A percentile compares a stretch with the other conserved stretches of the same genome.
These are phyloP conservation scores for Microcebus ravelobensis DNA, from an alignment of 2,113 vertebrate species.

Conservation along the genomic window DNA sequence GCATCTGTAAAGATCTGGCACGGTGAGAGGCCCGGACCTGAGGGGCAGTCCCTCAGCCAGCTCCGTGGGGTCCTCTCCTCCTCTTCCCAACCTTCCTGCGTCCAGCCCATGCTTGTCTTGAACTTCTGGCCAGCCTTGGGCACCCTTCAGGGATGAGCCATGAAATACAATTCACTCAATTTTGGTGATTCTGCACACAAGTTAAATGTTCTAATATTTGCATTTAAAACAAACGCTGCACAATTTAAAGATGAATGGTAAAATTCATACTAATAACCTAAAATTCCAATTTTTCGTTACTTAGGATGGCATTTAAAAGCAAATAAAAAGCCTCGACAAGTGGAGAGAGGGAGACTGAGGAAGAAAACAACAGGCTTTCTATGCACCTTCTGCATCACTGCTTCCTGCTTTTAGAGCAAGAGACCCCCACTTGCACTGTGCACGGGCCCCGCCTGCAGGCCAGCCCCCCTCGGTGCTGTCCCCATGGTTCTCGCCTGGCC, in stretches of 20 bases:
- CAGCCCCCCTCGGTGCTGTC: background rate
- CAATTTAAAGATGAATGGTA: background rate
- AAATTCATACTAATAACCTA: background rate
- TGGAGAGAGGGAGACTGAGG: background rate
- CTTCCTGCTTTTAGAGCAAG: background rate
- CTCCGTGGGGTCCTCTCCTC: background rate
- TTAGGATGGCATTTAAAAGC: background rate
- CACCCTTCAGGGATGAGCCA: background rate
- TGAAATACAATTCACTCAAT: background rate
- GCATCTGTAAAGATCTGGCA: background rate
- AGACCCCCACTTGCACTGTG: background rate
- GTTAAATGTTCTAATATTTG: background rate
- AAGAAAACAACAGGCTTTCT: background rate
- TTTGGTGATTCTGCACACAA: background rate
- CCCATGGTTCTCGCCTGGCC: background rate
- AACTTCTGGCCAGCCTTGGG: background rate
- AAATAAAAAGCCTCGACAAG: background rate
- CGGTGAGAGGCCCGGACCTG: background rate
- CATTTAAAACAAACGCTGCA: background rate
- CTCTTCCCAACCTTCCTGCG: background rate
- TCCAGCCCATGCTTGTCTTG: too few relatives aligned
- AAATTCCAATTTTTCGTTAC: background rate
- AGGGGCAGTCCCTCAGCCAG: rapidly evolving
- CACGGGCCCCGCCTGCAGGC: background rate
- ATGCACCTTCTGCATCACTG: background rate